Evolutionary conservation across 2,797 vertebrate genomes (phyloP).

Genomic region (Halcyon chelicuti): DNA sequence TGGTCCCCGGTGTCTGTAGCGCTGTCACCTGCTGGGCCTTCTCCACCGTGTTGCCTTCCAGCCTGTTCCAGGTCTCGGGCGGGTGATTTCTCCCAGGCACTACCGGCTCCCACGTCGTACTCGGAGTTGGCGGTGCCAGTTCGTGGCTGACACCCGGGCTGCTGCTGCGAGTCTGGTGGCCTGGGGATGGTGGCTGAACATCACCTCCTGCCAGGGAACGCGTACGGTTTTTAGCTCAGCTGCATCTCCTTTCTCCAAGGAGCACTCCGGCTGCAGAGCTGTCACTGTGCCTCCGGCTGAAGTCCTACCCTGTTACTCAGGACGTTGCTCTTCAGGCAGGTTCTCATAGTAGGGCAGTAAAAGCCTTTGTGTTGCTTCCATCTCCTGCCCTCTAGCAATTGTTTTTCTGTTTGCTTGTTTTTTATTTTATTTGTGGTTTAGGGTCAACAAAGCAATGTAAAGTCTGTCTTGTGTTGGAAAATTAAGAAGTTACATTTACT

Average conservation of each 20-base stretch:
- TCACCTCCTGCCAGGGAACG: background rate
- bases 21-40: rapidly evolving
- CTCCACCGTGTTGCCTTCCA: rapidly evolving
- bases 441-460: background rate
- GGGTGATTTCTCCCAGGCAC: background rate
- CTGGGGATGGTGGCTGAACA: background rate
- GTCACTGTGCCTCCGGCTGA: background rate
- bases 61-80: background rate
- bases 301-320: rapidly evolving
- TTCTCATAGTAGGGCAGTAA: background rate
- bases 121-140: background rate
- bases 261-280: background rate
- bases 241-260: background rate
- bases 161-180: background rate
- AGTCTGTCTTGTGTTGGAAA: background rate
- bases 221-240: background rate
- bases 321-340: background rate
- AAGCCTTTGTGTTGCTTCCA: background rate
- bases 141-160: background rate
- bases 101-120: background rate
- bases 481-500: background rate
- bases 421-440: background rate
- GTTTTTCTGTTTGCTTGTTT: no score
- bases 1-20: rapidly evolving
- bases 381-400: background rate